Evolutionary conservation across 2,888 invertebrate genomes (phyloP).

Genomic region (Chrysodeixis includens): DNA sequence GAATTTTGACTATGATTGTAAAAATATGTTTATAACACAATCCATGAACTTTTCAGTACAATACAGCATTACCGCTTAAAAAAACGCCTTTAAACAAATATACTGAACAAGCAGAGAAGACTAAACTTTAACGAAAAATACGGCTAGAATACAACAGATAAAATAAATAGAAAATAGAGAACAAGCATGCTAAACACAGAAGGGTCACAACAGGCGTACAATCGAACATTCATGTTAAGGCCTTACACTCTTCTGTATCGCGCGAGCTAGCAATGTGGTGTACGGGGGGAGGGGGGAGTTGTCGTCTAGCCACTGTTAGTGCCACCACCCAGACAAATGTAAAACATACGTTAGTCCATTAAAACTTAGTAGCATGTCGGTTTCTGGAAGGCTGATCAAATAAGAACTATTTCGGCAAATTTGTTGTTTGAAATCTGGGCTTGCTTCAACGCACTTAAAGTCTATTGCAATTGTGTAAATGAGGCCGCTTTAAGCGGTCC

Average conservation of each 20-base stretch:
- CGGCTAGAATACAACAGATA: neutral
- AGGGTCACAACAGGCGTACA: slow-evolving; percentile 62
- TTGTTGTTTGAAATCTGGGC: too few relatives aligned
- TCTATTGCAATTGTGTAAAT: too few relatives aligned
- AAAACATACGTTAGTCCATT: slow-evolving; percentile 77
- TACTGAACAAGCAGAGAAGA: neutral
- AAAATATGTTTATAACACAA: too few relatives aligned
- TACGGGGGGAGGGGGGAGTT: slow-evolving; percentile 92
- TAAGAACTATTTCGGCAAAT: too few relatives aligned
- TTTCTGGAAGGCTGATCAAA: too few relatives aligned
- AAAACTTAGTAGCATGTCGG: slow-evolving; percentile 44
- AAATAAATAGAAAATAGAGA: slow-evolving; percentile 1
- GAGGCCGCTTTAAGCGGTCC: too few relatives aligned
- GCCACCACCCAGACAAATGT: slow-evolving; percentile 72
- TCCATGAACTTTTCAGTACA: too few relatives aligned
- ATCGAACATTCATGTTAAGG: slow-evolving; percentile 69
- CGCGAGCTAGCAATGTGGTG: slow-evolving; percentile 92
- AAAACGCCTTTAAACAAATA: neutral
- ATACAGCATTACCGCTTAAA: neutral
- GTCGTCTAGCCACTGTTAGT: slow-evolving; percentile 93
- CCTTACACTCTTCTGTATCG: slow-evolving; percentile 92
- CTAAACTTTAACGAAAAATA: slow-evolving; percentile 1
- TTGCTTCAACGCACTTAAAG: too few relatives aligned
- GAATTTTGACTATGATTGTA: too few relatives aligned
- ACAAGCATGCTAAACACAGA: slow-evolving; percentile 52